Conservation (phyloP, 2,113 vertebrate genomes). For the Ciconia boyciana region DNA sequence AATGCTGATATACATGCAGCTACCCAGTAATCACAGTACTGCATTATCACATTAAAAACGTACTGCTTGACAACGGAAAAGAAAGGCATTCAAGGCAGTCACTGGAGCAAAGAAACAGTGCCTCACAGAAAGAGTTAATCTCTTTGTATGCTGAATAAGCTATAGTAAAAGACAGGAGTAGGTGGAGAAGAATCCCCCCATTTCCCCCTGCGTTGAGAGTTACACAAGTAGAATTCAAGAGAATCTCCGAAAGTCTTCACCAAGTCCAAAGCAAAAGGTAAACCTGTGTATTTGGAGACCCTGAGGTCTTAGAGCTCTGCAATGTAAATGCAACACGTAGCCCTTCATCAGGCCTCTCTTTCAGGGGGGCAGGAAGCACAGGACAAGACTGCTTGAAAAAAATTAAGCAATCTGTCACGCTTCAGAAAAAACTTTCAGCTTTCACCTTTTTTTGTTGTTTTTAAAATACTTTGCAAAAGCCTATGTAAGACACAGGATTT, state of each 20-base stretch:
- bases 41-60: neutral
- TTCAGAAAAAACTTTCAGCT: neutral
- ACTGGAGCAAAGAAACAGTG: slow-evolving; percentile 32
- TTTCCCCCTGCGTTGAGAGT: neutral
- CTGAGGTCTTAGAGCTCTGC: neutral
- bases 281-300: neutral
- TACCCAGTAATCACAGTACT: slow-evolving; percentile 39
- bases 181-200: slow-evolving; percentile 5
- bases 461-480: neutral
- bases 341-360: neutral
- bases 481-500: neutral
- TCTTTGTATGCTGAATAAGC: neutral
- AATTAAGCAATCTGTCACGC: neutral
- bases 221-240: neutral
- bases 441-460: neutral
- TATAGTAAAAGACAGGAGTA: slow-evolving; percentile 32
- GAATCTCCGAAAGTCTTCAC: neutral
- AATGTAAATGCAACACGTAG: neutral
- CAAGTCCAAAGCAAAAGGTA: neutral
- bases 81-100: slow-evolving; percentile 40
- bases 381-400: neutral
- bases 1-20: neutral
- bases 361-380: neutral
- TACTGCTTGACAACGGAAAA: slow-evolving; percentile 26
- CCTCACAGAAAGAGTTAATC: slow-evolving; percentile 41